A percentile compares a stretch with the other conserved stretches of the same genome.
Evolutionary conservation across 2,113 vertebrate species (phyloP).

Genomic region (Tinamus guttatus): DNA sequence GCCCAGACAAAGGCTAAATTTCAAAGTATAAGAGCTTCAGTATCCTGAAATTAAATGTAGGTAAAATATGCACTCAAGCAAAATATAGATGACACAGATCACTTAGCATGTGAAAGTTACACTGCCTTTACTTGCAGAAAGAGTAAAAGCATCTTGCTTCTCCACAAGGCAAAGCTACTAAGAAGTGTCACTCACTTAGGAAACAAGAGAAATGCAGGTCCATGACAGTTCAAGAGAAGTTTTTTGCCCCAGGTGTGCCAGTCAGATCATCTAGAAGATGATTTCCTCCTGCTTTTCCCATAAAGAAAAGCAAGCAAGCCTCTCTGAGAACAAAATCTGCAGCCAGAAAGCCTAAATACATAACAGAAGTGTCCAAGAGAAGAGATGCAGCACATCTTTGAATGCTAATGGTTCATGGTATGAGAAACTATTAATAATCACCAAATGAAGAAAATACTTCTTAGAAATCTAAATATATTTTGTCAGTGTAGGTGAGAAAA

Average conservation of each 20-base stretch:
- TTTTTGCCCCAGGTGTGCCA: neutral
- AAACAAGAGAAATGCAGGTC: neutral
- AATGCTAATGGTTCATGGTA: neutral
- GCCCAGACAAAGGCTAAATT: neutral
- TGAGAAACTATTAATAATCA: neutral
- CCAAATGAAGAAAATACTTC: neutral
- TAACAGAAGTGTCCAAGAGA: neutral
- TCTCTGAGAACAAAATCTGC: neutral
- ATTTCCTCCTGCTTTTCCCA: neutral
- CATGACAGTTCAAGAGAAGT: neutral
- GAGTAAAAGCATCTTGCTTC: neutral
- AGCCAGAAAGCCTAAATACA: accelerated
- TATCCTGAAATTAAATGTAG: neutral
- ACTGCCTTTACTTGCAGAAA: neutral
- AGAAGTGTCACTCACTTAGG: neutral
- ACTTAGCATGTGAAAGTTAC: neutral
- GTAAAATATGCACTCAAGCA: neutral
- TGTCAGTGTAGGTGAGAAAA: neutral
- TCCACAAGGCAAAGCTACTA: neutral
- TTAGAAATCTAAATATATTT: neutral
- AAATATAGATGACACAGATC: slow-evolving; percentile 1
- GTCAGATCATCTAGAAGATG: neutral
- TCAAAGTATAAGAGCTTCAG: neutral
- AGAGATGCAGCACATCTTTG: neutral
- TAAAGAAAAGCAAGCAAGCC: neutral